Base-by-base conservation (phyloP, 2,797 vertebrate genomes). In the Spinus olivaceus region DNA sequence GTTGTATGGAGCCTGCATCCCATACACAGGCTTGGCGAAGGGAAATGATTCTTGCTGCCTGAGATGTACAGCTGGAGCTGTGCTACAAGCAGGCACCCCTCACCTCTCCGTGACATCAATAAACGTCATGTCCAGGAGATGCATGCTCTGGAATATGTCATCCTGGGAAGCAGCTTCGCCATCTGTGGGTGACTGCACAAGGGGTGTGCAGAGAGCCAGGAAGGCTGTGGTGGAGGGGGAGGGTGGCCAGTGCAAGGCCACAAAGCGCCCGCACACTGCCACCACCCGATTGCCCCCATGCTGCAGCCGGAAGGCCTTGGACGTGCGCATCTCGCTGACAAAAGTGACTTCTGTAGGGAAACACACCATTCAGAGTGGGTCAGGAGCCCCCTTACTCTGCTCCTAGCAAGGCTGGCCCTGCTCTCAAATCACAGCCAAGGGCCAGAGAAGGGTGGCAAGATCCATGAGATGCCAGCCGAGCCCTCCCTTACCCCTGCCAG, bases 61-160 rank as follows among this genome's bases (percentile, higher is more conserved):
- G 1, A 42, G 47, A 15, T 13, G 32, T 5, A 25, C 16, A 32
- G 54, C n/a, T 11, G 27, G 27, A 32, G 32, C 54, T 60, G 39
- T 14, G 42, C 27, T 25, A 15, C 7, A 1, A 63, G 20, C 27
- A 44, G 47, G 23, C 35, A 61, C 20, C 32, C 39, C 96, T 96
- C 95, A 99, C 99, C 98, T 98, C 73, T 98, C 93, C 1, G 98
- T 97, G 46, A 98, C 77, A 37, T 97, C 95, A 6, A 78, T 73
- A 88, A 98, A 97, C 1, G 91, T 98, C 98, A 99, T 99, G 64
- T 99, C 98, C 10, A 97, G 92, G 20, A 86, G 24, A 49, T 99
- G 98, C 5, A 71, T 71, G 35, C 98, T 99, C 81, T 63, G 87
- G 97, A 99, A 98, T 21, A 88, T 7, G 0, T 63, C 24, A 2